These are phyloP conservation scores for Mus musculus DNA, from an alignment of 2,113 vertebrate genomes.

Conservation along the genomic window DNA sequence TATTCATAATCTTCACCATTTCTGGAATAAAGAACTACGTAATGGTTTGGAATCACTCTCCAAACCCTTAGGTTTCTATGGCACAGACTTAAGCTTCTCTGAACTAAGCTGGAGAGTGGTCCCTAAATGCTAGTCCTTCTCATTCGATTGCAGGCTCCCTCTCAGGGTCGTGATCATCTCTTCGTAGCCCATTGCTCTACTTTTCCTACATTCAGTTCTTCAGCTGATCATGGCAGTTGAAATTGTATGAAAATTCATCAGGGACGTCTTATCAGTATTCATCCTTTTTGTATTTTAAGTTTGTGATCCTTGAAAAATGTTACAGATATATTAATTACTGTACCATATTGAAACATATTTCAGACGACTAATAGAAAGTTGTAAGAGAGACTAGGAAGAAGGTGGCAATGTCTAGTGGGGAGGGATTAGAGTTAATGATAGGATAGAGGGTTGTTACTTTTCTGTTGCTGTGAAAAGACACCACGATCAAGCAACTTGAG, in stretches of 20 bases:
- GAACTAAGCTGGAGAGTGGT: neutral
- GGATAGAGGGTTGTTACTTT: neutral
- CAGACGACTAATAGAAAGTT: neutral
- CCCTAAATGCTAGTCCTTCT: neutral
- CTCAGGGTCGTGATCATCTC: neutral
- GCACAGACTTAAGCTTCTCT: neutral
- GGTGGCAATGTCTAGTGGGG: neutral
- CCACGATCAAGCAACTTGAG: neutral
- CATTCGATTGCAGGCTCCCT: fast-evolving
- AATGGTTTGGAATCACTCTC: neutral
- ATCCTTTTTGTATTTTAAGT: neutral
- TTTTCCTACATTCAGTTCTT: neutral
- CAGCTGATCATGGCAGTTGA: fast-evolving
- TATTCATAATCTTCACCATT: neutral
- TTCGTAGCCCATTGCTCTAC: fast-evolving
- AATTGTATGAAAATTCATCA: neutral
- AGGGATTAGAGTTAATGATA: neutral
- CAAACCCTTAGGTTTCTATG: neutral
- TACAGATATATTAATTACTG: neutral
- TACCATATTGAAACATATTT: neutral
- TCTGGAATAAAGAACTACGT: neutral
- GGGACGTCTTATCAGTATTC: neutral
- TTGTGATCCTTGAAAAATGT: neutral
- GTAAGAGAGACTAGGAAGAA: neutral
- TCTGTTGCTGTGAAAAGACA: neutral